Base-by-base conservation (phyloP, 2,797 vertebrate species). In the Cyclura pinguis region DNA sequence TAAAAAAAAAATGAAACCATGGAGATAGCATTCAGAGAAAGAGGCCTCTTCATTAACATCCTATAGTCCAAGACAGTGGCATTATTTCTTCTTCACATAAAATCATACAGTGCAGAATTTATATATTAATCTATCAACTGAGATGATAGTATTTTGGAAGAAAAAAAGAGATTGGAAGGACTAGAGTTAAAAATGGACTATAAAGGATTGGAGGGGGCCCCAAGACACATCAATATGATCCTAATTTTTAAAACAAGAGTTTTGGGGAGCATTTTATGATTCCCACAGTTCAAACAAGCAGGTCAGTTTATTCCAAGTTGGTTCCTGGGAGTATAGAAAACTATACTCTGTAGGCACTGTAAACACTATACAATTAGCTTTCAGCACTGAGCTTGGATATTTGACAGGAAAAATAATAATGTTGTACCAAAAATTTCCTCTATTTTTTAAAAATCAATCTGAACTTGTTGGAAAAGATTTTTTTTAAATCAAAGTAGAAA, bases 31-130 rank as follows among this genome's bases (percentile, higher is more conserved):
- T 84, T 24, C 35, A 67, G 59, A 29, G 38, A 86, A 80, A 83
- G n/a, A 76, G 20, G 27, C 7, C 6, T 22, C 24, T 52, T 83
- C 80, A 47, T 87, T 78, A 87, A 78, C 35, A 87, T 77, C 59
- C 24, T 76, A 6, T 24, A 82, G 27, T 55, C 85, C 35, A n/a
- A 55, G 59, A 67, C 47, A 82, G 1, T 24, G 85, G n/a, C 74
- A 64, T 90, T 83, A 87, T 90, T 77, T 84, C 85, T 87, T 91
- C 89, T 84, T 76, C 20, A 73, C 20, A 42, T 38, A 84, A 86
- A 83, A 32, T 42, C 80, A 77, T 77, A 90, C 57, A 78, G 72
- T 78, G 42, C 57, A 38, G 20, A 77, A 69, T 77, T 86, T 83
- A 77, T 67, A 90, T 83, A 83, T 77, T 76, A 87, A 87, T 27